These are phyloP conservation scores for Clostera curtula DNA, from an alignment of 2,888 invertebrate species.

Conservation along the genomic window DNA sequence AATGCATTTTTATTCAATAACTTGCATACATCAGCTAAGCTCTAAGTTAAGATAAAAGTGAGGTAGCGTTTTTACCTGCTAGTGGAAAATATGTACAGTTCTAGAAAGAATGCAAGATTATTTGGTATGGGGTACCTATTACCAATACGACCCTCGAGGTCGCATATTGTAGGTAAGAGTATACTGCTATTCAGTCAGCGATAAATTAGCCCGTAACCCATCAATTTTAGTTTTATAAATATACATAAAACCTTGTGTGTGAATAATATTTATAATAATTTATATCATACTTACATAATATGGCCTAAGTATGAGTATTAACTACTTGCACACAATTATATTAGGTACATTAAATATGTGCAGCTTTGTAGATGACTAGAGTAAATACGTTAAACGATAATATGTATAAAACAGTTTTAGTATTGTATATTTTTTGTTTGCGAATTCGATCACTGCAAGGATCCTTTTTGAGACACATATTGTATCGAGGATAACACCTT, in stretches of 20 bases:
- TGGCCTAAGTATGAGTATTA: conserved; percentile 60
- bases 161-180: conserved; percentile 25
- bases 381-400: conserved; percentile 61
- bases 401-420: conserved; percentile 64
- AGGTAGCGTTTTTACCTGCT: conserved; percentile 73
- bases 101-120: conserved; percentile 52
- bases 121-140: conserved; percentile 51
- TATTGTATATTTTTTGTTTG: conserved; percentile 53
- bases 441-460: conserved; percentile 74
- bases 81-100: conserved; percentile 69
- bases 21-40: conserved; percentile 53
- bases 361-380: conserved; percentile 73
- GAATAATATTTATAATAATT: conserved; percentile 44
- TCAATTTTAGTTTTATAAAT: conserved; percentile 21
- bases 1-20: conserved; percentile 21
- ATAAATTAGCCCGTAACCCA: conserved; percentile 38
- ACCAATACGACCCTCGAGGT: conserved; percentile 30
- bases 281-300: conserved; percentile 29
- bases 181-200: conserved; percentile 17
- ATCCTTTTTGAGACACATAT: conserved; percentile 67
- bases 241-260: conserved; percentile 49
- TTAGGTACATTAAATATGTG: conserved; percentile 58
- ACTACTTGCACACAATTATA: conserved; percentile 61
- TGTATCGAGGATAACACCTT: conserved; percentile 64
- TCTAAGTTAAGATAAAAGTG: conserved; percentile 67